Base-by-base conservation (phyloP, 2,888 invertebrate species). In the Athetis lepigone region DNA sequence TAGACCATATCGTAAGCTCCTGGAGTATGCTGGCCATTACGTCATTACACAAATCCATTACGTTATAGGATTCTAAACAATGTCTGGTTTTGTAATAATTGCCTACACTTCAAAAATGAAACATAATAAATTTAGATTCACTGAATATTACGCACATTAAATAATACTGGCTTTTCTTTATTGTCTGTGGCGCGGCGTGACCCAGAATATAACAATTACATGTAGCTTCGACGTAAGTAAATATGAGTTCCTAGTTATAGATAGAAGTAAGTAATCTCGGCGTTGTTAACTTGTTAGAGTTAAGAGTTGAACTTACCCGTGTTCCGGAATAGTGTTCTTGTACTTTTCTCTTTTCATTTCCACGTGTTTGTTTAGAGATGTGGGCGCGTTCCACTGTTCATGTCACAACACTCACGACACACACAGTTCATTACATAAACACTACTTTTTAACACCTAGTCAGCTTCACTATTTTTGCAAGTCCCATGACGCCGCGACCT, bases 301-400 rank as follows among this genome's bases (percentile, higher is more conserved):
- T 21, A 13, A 11, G 11, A 37, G 43, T 21, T 50, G 25, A 59
- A 85, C 92, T 91, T 77, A 94, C 94, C 92, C 82, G 83, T 89
- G 80, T 89, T 87, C 84, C 82, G 83, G 86, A 80, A 81, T 81
- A 75, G 80, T 83, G 81, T 81, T 85, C 92, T 93, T 94, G 84
- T 94, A 94, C 90, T 95, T 95, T 94, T 94, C 94, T 90, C 93
- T 95, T 94, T 94, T 94, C 94, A 94, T 95, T 89, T 93, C 94
- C 91, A 90, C 89, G 87, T 79, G 82, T 85, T 87, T 85, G 79
- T 81, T 75, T 73, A 85, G 79, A 63, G 80, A 85, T 77, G 77
- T 83, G 76, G 74, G 64, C 73, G 80, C 82, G 83, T 86, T 87
- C 85, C 89, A 91, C 90, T 86, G 87, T 85, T 86, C 89, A 90